Evolutionary conservation across 2,888 invertebrate species (phyloP), one percentile per base, ranked within the genome.

Genomic region (Emmelina monodactyla): DNA sequence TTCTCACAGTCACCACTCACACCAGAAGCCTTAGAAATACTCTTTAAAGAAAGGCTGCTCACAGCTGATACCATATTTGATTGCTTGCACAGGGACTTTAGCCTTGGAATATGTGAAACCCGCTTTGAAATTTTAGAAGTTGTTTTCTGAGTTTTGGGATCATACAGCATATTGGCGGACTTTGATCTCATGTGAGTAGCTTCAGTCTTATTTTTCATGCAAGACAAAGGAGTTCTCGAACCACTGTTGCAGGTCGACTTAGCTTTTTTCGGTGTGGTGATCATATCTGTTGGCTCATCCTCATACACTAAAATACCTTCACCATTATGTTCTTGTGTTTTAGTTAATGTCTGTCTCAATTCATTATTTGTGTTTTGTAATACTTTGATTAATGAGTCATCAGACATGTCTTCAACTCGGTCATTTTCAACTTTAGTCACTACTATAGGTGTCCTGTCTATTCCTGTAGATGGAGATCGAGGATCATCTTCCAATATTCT

Each of bases 261-360:
- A 0, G 65, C 55, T 50, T 78, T 75, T 42, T 65, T 70, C 2
- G 71, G 70, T 34, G 72, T 70, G 31, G 58, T 62, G 52, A 52
- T 58, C 10, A 59, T 37, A 36, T 47, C 39, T 37, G 42, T 43
- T n/a, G 53, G 41, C 32, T 78, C 68, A 66, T 85, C 85, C 67
- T 85, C 84, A 62, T 84, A 85, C 42, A 85, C 82, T n/a, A 83
- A 57, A 32, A 83, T 58, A 2, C 76, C 80, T 35, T 83, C 71
- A 43, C 70, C 55, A 44, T 70, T 75, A 35, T 72, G 58, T 44
- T 70, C 55, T 41, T 54, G 38, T 49, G 45, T 33, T 38, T 58
- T 62, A 10, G 33, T 29, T 15, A 45, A 40, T 38, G 50, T 50
- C 39, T 66, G 59, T 3, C 62, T 56, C 5, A 68, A 53, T 39